Percentiles rank a stretch among this genome's conserved stretches.
These are phyloP conservation scores for Colius striatus DNA, from an alignment of 2,113 vertebrate species.

Conservation along the genomic window DNA sequence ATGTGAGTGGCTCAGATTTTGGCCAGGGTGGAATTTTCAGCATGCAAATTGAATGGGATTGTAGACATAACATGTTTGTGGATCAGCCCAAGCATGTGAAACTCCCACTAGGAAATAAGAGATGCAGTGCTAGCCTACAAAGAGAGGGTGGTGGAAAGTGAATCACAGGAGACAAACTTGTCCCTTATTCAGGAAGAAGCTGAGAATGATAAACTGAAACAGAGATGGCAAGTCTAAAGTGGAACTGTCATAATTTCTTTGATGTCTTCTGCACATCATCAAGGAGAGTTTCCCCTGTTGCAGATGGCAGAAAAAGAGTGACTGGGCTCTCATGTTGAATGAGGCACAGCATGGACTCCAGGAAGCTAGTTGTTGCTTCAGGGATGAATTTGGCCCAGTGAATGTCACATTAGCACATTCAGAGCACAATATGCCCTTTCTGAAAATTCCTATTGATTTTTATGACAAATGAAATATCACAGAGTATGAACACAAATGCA, in stretches of 20 bases:
- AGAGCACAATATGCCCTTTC: conserved; percentile 31
- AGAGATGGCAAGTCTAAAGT: background rate
- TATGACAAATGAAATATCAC: background rate
- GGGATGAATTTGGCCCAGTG: background rate
- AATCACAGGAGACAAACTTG: background rate
- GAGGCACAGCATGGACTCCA: background rate
- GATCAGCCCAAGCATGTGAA: background rate
- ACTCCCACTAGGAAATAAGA: background rate
- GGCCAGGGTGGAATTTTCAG: background rate
- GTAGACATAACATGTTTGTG: background rate
- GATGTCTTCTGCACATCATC: background rate
- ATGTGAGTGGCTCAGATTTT: background rate
- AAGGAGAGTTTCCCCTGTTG: background rate
- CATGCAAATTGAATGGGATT: background rate
- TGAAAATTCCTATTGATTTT: conserved; percentile 50
- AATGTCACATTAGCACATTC: conserved; percentile 53
- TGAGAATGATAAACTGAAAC: background rate
- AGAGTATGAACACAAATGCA: background rate
- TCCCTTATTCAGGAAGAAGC: background rate
- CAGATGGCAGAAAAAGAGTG: background rate
- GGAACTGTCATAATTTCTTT: background rate
- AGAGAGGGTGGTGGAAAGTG: background rate
- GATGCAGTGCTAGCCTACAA: background rate
- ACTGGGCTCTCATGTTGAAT: background rate
- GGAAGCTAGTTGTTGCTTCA: background rate